A percentile compares a stretch with the other conserved stretches of the same genome.
These are phyloP conservation scores for Bovichtus variegatus DNA, from an alignment of 2,797 vertebrate genomes.

Conservation along the genomic window DNA sequence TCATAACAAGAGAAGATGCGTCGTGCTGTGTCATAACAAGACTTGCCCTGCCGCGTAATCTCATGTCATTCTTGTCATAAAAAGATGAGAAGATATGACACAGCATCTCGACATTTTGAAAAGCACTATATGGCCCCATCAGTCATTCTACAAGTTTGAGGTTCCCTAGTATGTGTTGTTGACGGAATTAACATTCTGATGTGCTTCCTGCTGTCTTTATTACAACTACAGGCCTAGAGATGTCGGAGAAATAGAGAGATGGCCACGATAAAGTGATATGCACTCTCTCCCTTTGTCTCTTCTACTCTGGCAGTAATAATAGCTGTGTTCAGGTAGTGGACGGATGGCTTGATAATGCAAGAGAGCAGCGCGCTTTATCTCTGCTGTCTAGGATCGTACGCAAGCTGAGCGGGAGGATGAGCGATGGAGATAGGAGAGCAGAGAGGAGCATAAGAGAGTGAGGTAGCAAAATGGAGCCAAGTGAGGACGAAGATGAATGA, in stretches of 20 bases:
- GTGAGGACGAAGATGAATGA: conserved; percentile 31
- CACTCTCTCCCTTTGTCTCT: conserved; percentile 21
- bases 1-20: background rate
- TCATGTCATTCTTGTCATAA: background rate
- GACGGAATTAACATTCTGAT: conserved; percentile 38
- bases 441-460: background rate
- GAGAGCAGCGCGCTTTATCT: conserved; percentile 56
- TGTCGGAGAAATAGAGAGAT: conserved; percentile 43
- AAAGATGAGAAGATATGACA: background rate
- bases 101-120: background rate
- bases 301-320: conserved; percentile 51
- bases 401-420: conserved; percentile 44
- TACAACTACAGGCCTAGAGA: conserved; percentile 16
- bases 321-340: conserved; percentile 56
- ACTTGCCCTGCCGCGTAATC: background rate
- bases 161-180: conserved; percentile 7
- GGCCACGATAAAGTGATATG: conserved; percentile 27
- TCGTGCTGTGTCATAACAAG: background rate
- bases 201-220: conserved; percentile 7
- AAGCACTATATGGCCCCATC: background rate
- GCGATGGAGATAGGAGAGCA: conserved; percentile 18
- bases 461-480: background rate
- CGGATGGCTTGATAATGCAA: conserved; percentile 71
- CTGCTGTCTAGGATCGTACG: conserved; percentile 53
- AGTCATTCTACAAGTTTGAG: background rate